Evolutionary conservation across 2,113 vertebrate species (phyloP), one percentile per base, ranked within the genome.

Genomic region (Nibea coibor): DNA sequence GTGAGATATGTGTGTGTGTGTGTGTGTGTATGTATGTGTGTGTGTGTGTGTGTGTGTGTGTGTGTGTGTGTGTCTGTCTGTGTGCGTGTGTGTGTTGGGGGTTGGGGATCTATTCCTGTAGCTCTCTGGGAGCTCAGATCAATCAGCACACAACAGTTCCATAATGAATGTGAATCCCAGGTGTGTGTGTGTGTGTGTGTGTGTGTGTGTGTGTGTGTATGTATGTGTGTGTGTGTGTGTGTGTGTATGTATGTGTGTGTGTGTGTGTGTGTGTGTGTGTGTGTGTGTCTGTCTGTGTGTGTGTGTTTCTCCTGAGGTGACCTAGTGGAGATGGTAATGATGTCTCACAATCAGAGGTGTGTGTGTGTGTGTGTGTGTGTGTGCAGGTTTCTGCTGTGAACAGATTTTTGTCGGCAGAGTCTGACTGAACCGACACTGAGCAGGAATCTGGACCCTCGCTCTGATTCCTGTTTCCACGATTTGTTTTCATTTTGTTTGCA

Each of bases 141-240:
- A 66, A 50, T 66, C 64, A 66, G 22, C 22, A 50, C 43, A 48
- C 43, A 26, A 65, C 43, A 48, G 63, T 22, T 17, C 10, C 26
- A 11, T 47, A 66, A 26, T 66, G 63, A 48, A 47, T 66, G 43
- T 66, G 43, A 48, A 26, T 66, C 64, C 24, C 64, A 48, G 15
- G 62, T 24, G 42, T 65, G 62, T 65, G 62, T 45, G n/a, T 43
- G 35, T 63, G 35, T 43, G 61, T 63, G 39, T 64, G 39, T 64
- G 39, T 45, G 39, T 19, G 57, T 28, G 31, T 14, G 59, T 20
- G 58, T 19, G 59, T 42, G 59, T 24, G 62, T 28, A n/a, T n/a
- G n/a, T n/a, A n/a, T n/a, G n/a, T n/a, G 62, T 24, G 42, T 65
- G 62, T 65, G 62, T 45, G n/a, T 43, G 35, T 63, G 35, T 43